A percentile compares a stretch with the other conserved stretches of the same genome.
phyloP scores from a whole-genome alignment of 2,113 vertebrate species.

The Narcine bancroftii region DNA sequence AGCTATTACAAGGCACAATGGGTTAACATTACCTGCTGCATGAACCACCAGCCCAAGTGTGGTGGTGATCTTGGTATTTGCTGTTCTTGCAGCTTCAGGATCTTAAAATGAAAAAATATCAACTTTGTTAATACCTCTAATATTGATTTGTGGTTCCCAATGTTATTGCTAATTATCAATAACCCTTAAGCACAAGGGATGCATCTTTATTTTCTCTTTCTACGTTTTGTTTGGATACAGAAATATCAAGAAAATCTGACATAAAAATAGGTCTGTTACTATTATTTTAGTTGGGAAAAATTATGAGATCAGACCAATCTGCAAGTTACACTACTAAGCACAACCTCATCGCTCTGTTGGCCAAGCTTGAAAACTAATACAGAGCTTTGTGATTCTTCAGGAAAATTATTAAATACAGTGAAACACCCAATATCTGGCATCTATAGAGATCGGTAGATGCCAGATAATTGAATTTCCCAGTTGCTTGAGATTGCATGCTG shows the following conservation, averaged over 20 bases:
- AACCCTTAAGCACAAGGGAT: background rate
- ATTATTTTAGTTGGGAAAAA: background rate
- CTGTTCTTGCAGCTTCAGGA: slow-evolving; percentile 74
- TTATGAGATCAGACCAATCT: background rate
- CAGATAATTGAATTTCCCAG: too few species aligned
- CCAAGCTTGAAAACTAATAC: background rate
- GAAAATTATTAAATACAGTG: background rate
- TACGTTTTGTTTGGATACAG: background rate
- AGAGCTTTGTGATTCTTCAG: background rate
- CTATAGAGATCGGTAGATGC: too few species aligned
- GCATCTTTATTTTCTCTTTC: background rate
- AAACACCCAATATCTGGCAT: background rate
- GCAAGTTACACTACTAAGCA: background rate
- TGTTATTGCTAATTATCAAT: too few species aligned
- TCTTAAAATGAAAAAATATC: slow-evolving; percentile 58
- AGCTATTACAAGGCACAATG: background rate
- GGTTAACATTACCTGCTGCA: slow-evolving; percentile 71
- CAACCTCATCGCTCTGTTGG: background rate
- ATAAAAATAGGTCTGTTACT: background rate
- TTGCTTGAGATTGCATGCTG: too few species aligned
- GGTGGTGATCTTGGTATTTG: slow-evolving; percentile 90
- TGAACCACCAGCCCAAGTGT: slow-evolving; percentile 92
- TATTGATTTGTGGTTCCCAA: background rate
- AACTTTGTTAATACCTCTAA: background rate
- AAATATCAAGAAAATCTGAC: background rate